A percentile compares a stretch with the other conserved stretches of the same genome.
phyloP scores from a whole-genome alignment of 2,797 vertebrate species.

The Arrhamphus sclerolepis region DNA sequence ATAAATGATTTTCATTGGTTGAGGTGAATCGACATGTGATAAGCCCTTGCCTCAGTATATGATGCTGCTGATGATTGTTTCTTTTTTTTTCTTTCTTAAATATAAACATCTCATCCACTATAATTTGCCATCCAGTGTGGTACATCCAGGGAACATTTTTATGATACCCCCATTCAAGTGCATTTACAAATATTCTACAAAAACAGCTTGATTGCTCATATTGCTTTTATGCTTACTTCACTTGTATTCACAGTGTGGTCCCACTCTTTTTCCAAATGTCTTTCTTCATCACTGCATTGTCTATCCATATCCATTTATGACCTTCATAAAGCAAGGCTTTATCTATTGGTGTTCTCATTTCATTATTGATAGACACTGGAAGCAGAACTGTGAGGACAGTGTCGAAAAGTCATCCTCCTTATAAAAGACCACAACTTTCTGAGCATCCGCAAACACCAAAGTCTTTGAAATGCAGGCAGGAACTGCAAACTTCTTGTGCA shows the following conservation, averaged over 20 bases:
- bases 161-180: slow-evolving; percentile 17
- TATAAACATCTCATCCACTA: slow-evolving; percentile 21
- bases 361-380: slow-evolving; percentile 6
- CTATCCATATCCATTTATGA: slow-evolving; percentile 20
- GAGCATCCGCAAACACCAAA: background rate
- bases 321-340: slow-evolving; percentile 26
- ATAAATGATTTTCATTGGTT: slow-evolving; percentile 32
- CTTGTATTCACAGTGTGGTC: slow-evolving; percentile 23
- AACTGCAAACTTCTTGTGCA: no score
- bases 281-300: slow-evolving; percentile 15
- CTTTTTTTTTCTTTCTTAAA: background rate
- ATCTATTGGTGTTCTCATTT: slow-evolving; percentile 22
- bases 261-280: slow-evolving; percentile 18
- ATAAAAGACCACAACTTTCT: background rate
- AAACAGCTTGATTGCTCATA: slow-evolving; percentile 12
- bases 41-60: background rate
- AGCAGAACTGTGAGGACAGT: slow-evolving; percentile 4
- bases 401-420: background rate
- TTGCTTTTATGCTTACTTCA: slow-evolving; percentile 26
- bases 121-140: slow-evolving; percentile 23
- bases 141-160: slow-evolving; percentile 7
- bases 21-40: slow-evolving; percentile 18
- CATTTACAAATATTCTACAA: slow-evolving; percentile 14
- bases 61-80: background rate
- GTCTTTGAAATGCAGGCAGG: background rate